Percentiles rank a stretch among this genome's conserved stretches.
Conservation (phyloP, 35 echinoderm and acorn worm species). For the Apostichopus californicus region DNA sequence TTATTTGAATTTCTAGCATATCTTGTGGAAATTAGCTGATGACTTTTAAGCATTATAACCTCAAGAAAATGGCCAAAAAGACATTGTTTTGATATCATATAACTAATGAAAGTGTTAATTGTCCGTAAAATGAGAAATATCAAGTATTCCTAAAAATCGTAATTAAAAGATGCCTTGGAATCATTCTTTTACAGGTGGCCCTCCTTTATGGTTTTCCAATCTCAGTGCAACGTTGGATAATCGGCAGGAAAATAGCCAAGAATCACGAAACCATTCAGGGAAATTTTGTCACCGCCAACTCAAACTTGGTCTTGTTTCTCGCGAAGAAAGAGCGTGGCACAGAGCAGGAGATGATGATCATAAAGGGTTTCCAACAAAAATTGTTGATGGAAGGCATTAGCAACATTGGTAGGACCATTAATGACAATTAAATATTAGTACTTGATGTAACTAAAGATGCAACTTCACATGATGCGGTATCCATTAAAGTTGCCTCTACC, state of each 20-base stretch:
- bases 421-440: not conserved
- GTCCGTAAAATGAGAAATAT: too few relatives aligned
- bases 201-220: slow-evolving; percentile 1
- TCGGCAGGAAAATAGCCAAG: not conserved
- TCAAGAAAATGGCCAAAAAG: too few relatives aligned
- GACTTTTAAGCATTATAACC: too few relatives aligned
- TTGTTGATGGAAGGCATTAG: slow-evolving; percentile 13
- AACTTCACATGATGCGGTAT: too few relatives aligned
- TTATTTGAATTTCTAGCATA: too few relatives aligned
- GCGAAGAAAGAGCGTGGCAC: too few relatives aligned
- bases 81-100: too few relatives aligned
- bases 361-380: not conserved
- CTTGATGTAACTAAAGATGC: not conserved
- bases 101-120: too few relatives aligned
- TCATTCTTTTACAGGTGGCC: not conserved
- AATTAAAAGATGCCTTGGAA: too few relatives aligned
- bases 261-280: not conserved
- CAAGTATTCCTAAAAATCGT: too few relatives aligned
- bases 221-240: slow-evolving; percentile 3
- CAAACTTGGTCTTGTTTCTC: not conserved
- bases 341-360: not conserved
- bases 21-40: too few relatives aligned
- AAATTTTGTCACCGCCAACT: not conserved
- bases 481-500: too few relatives aligned
- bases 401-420: not conserved